A percentile compares a stretch with the other conserved stretches of the same genome.
Evolutionary conservation across 1,140 invertebrate species (phyloP).

Genomic region (Panagrolaimus sp.): DNA sequence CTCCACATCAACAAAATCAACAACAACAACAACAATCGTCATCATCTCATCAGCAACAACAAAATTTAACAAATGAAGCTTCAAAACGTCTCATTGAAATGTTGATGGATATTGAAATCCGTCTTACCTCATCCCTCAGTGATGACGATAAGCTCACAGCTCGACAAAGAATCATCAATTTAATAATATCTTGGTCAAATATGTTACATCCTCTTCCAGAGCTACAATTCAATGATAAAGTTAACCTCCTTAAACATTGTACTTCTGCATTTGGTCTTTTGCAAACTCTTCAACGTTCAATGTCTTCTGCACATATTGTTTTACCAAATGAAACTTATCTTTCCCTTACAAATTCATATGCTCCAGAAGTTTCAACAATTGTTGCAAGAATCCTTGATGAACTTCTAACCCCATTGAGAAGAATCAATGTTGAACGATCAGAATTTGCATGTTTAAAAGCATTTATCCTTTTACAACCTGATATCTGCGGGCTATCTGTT

Average conservation of each 20-base stretch:
- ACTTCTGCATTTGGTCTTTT: conserved; percentile 40
- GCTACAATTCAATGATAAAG: conserved; percentile 47
- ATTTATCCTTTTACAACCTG: conserved; percentile 40
- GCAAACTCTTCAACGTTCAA: conserved; percentile 40
- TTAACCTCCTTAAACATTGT: conserved; percentile 38
- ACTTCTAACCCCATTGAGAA: conserved; percentile 41
- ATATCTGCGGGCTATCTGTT: conserved; percentile 36
- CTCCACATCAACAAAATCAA: background rate
- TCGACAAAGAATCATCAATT: conserved; percentile 34
- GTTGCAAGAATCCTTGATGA: conserved; percentile 44
- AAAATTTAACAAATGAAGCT: conserved; percentile 15
- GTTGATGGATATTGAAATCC: conserved; percentile 46
- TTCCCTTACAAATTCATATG: conserved; percentile 35
- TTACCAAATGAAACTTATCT: conserved; percentile 45
- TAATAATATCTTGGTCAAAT: conserved; percentile 49
- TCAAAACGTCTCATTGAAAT: conserved; percentile 37
- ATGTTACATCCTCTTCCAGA: conserved; percentile 47
- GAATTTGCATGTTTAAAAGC: conserved; percentile 47
- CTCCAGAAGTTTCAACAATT: conserved; percentile 22
- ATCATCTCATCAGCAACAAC: too few relatives aligned
- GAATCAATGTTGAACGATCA: conserved; percentile 36
- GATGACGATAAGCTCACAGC: conserved; percentile 19
- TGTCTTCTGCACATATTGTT: conserved; percentile 37
- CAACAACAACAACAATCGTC: background rate
- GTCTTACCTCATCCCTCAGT: conserved; percentile 27